Evolutionary conservation across 1,140 invertebrate species (phyloP).

Genomic region (Lepeophtheirus salmonis): DNA sequence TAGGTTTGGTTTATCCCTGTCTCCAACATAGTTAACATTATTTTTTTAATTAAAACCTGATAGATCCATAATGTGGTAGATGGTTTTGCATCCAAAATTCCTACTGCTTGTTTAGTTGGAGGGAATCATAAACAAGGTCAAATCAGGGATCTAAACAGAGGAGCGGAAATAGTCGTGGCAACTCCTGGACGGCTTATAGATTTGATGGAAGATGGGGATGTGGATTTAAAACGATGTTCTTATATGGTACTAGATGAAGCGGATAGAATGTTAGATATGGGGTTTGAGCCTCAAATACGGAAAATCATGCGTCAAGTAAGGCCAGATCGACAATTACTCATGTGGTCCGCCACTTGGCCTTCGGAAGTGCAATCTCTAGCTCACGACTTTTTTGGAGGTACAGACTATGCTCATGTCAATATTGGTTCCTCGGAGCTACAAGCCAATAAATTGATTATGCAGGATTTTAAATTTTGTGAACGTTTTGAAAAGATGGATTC

Average conservation of each 20-base stretch:
- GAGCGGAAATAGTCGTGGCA: slow-evolving; percentile 72
- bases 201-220: slow-evolving; percentile 70
- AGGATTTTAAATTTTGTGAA: slow-evolving; percentile 28
- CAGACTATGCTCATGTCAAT: slow-evolving; percentile 33
- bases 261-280: slow-evolving; percentile 98
- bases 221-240: slow-evolving; percentile 65
- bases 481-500: slow-evolving; percentile 8
- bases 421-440: slow-evolving; percentile 34
- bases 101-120: slow-evolving; percentile 81
- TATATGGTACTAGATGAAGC: slow-evolving; percentile 94
- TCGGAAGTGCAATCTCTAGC: slow-evolving; percentile 47
- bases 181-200: slow-evolving; percentile 89
- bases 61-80: slow-evolving; percentile 27
- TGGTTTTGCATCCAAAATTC: slow-evolving; percentile 55
- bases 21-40: background rate
- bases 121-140: slow-evolving; percentile 81
- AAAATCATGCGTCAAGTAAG: slow-evolving; percentile 86
- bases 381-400: slow-evolving; percentile 31
- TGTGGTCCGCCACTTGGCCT: slow-evolving; percentile 98
- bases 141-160: slow-evolving; percentile 57
- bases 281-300: slow-evolving; percentile 93
- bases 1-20: slow-evolving; percentile 27
- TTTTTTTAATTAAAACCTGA: background rate
- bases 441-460: slow-evolving; percentile 39
- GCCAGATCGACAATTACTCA: slow-evolving; percentile 37